Base-by-base conservation (phyloP, 1,140 invertebrate genomes). In the Trachymyrmex cornetzi region DNA sequence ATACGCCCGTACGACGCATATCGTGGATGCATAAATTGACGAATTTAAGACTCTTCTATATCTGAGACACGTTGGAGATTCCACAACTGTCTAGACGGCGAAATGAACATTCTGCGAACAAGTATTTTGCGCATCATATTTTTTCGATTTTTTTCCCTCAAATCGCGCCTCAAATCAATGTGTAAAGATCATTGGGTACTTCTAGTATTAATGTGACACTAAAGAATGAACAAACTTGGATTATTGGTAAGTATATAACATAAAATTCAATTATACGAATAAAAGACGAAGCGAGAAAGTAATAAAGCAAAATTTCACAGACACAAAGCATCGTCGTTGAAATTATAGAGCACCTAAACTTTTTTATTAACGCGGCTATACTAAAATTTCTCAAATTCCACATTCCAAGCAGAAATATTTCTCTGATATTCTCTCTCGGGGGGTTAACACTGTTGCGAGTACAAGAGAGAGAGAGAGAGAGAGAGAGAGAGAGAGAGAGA, bases 371-470 rank as follows among this genome's bases (percentile, higher is more conserved):
- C 30, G 9, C 27, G 44, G 27, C 19, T 55, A 16, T 12, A 53
- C 27, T 24, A 55, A 57, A 81, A 81, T 81, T 55, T 81, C 24
- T 27, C 44, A 67, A 80, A 67, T 81, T 69, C n/a, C 55, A 19
- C 22, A 16, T 27, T 71, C 9, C 64, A 24, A 6, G 7, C n/a
- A 3, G 34, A 16, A 81, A 71, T n/a, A 57, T 38, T 53, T 24
- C 6, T 19, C 22, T 50, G 9, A 50, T 19, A 12, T 48, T 14
- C 27, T 19, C 19, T 38, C 63, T 44, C 30, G n/a, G 16, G 7
- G 7, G 12, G 6, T 19, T 69, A 69, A 81, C 27, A 77, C 74
- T 50, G 44, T 50, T 34, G 38, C 34, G n/a, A 14, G 55, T 2
- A n/a, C 2, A 19, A 50, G 27, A 3, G 4, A 63, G 22, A 38